Evolutionary conservation across 2,888 invertebrate species (phyloP).

Genomic region (Stenodera caucasica): DNA sequence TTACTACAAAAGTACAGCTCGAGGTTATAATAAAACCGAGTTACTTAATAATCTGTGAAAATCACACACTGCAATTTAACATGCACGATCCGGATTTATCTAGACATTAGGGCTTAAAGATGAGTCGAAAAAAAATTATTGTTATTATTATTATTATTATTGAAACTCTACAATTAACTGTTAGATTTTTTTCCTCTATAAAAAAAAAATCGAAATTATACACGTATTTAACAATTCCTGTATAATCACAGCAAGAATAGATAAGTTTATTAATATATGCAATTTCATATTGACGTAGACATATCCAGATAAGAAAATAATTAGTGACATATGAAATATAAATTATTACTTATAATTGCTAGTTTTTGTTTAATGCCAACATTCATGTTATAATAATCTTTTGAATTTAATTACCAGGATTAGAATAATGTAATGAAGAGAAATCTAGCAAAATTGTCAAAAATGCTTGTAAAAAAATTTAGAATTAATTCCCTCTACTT

Average conservation of each 20-base stretch:
- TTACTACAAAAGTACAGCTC: background rate
- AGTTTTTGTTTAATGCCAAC: background rate
- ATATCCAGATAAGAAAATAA: slow-evolving; percentile 24
- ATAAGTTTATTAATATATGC: slow-evolving; percentile 16
- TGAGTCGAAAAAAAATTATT: background rate
- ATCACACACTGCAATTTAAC: slow-evolving; percentile 10
- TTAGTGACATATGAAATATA: slow-evolving; percentile 29
- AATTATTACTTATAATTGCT: slow-evolving; percentile 37
- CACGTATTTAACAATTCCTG: background rate
- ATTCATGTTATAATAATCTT: background rate
- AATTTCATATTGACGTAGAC: slow-evolving; percentile 17
- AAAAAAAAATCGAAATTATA: too few relatives aligned
- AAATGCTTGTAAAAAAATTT: too few relatives aligned
- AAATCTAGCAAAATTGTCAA: too few relatives aligned
- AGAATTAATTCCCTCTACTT: background rate
- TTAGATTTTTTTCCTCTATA: too few relatives aligned
- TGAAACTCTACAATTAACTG: background rate
- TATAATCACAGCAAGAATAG: background rate
- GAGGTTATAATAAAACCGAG: slow-evolving; percentile 5
- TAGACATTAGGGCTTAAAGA: background rate
- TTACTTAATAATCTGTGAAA: slow-evolving; percentile 15
- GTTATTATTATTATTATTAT: too few relatives aligned
- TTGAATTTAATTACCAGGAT: background rate
- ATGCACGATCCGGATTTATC: background rate
- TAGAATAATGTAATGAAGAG: too few relatives aligned